Conservation (phyloP, 1,140 invertebrate species). For the Meloidogyne hapla region DNA sequence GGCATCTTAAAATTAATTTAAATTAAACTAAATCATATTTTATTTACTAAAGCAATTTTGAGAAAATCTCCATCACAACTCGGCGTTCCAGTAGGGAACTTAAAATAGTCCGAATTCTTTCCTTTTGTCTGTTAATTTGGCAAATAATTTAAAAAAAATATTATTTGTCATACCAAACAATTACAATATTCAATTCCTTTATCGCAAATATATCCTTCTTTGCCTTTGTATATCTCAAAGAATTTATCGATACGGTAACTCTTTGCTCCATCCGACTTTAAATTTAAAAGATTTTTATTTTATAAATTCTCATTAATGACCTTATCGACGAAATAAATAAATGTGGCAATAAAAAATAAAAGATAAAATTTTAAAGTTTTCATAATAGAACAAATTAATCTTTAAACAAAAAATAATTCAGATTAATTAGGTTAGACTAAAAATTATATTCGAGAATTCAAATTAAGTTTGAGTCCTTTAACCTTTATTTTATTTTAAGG, state of each 20-base stretch:
- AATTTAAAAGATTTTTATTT: too few species aligned
- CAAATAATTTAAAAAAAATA: too few species aligned
- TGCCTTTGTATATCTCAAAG: neutral
- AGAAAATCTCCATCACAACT: neutral
- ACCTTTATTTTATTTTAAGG: too few species aligned
- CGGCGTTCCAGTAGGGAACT: neutral
- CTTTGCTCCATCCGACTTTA: too few species aligned
- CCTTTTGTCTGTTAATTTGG: neutral
- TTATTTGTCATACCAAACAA: neutral
- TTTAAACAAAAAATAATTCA: neutral
- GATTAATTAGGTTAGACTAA: too few species aligned
- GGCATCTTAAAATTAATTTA: neutral
- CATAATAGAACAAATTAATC: neutral
- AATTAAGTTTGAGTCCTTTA: too few species aligned
- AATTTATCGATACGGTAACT: neutral
- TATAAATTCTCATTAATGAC: neutral
- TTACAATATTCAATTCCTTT: neutral
- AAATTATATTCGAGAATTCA: too few species aligned
- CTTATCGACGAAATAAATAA: neutral
- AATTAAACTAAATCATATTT: neutral
- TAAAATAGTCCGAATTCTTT: neutral
- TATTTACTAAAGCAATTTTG: slow-evolving; percentile 1
- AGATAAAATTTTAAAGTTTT: neutral
- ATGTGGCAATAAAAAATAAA: neutral
- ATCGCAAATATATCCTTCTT: neutral